Evolutionary conservation across 1,140 invertebrate genomes (phyloP).

Genomic region (Procambarus clarkii): DNA sequence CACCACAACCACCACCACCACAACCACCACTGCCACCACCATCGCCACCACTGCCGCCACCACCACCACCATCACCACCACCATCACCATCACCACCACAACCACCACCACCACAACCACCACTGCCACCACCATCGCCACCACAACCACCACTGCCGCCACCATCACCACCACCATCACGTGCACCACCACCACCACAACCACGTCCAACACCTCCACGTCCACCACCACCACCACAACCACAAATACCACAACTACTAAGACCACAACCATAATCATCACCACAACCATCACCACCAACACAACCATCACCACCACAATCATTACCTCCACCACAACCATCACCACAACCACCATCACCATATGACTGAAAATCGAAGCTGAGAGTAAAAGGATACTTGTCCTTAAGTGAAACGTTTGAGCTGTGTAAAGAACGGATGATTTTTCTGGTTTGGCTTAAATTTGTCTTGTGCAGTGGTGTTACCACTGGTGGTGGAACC

Average conservation of each 20-base stretch:
- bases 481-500: no score
- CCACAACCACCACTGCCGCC: no score
- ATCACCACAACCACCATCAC: not conserved
- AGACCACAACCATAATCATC: not conserved
- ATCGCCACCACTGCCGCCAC: no score
- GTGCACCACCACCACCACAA: not conserved
- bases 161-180: slow-evolving; percentile 6
- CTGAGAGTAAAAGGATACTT: not conserved
- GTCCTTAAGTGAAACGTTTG: no score
- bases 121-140: slow-evolving; percentile 23
- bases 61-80: not conserved
- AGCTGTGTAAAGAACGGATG: not conserved
- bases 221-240: no score
- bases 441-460: not conserved
- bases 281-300: slow-evolving; percentile 8
- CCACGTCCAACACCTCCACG: no score
- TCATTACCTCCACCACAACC: not conserved
- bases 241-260: no score
- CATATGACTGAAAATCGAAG: not conserved
- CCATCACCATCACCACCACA: not conserved
- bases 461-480: not conserved
- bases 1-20: no score
- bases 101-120: not conserved
- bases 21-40: no score
- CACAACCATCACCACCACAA: slow-evolving; percentile 20